Conservation (phyloP, 2,888 invertebrate species). For the Crematogaster levior region DNA sequence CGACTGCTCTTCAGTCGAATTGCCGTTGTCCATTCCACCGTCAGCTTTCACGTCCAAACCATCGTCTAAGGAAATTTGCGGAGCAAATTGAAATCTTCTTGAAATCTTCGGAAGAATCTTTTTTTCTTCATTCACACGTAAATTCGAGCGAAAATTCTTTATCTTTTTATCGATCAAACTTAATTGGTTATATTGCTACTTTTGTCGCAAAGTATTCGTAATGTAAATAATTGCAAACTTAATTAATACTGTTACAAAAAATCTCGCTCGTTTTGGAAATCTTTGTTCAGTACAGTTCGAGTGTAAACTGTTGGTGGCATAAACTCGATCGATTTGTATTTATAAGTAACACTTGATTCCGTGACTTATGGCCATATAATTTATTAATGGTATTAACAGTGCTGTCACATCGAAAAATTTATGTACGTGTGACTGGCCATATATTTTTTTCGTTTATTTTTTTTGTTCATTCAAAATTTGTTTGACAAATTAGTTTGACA, state of each 20-base stretch:
- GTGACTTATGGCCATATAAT: slow-evolving; percentile 27
- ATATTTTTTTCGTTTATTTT: not conserved
- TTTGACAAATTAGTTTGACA: not conserved
- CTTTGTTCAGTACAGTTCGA: not conserved
- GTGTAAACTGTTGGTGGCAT: not conserved
- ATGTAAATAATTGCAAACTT: not conserved
- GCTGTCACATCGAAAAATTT: slow-evolving; percentile 35
- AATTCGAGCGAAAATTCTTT: slow-evolving; percentile 5
- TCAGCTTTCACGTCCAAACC: slow-evolving; percentile 3
- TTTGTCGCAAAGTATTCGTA: not conserved
- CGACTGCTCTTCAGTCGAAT: slow-evolving; percentile 13
- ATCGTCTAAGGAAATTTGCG: not conserved
- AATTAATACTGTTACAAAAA: not conserved
- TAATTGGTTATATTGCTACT: not conserved
- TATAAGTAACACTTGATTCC: slow-evolving; percentile 1
- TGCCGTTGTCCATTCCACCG: not conserved
- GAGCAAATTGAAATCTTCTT: no score
- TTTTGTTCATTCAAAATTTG: not conserved
- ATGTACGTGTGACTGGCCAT: slow-evolving; percentile 9
- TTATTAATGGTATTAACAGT: slow-evolving; percentile 23
- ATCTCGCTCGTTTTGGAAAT: not conserved
- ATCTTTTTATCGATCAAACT: not conserved
- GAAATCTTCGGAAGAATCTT: not conserved
- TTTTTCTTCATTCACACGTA: not conserved
- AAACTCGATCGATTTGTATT: slow-evolving; percentile 10